Base-by-base conservation (phyloP, 1,140 invertebrate genomes). In the Rhysida immarginata region DNA sequence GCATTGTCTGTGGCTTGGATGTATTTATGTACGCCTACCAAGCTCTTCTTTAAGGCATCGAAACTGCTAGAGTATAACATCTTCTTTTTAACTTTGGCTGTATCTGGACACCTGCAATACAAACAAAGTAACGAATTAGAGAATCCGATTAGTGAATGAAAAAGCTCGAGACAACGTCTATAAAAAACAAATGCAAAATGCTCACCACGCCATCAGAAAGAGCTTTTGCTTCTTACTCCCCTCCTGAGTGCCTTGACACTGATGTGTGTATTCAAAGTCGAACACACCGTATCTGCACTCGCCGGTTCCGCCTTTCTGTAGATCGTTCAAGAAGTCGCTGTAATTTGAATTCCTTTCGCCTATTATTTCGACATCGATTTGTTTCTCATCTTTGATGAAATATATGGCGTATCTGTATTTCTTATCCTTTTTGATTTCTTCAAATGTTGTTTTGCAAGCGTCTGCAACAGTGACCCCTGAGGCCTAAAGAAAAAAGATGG, bases 11-110 rank as follows among this genome's bases (percentile, higher is more conserved):
- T 93, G 65, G 88, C 87, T 76, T 76, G 93, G 71, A 96, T 89
- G 77, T 93, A 94, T 76, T 94, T 94, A 75, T 92, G 89, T 64
- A 96, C 85, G 65, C 93, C 93, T 59, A 92, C 87, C 65, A 96
- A 76, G 58, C 91, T 89, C 71, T 93, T 92, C 77, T 94, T 95
- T 64, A 96, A 76, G 63, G 91, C 91, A 73, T 94, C 90, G 68
- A 95, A 96, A 65, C 89, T 94, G 78, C 87, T 86, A 50, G 93
- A 94, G 76, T 96, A 96, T 78, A 96, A 84, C 92, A 96, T 96
- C 83, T 96, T 96, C 85, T 95, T 94, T 80, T 95, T 96, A 57
- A 96, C 87, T 74, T 90, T 92, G 65, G 92, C 90, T 69, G 85
- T 90, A 73, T 96, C 92, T 26, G 93, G 94, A 78, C 90, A 95